Percentiles rank a stretch among this genome's conserved stretches.
These are phyloP conservation scores for Aporophyla lueneburgensis DNA, from an alignment of 2,888 invertebrate genomes.

Conservation along the genomic window DNA sequence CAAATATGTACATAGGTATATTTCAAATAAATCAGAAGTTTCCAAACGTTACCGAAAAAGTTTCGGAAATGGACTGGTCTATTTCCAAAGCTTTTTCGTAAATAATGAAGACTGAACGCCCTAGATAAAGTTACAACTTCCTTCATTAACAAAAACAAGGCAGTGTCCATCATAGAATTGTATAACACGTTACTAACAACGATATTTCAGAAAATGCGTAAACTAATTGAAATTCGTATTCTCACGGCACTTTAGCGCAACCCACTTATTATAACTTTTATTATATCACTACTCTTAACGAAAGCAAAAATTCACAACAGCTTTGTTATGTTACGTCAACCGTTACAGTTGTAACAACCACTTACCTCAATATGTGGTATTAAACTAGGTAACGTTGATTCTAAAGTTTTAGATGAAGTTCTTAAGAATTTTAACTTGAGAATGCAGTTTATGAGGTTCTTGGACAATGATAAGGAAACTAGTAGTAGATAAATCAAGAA, in stretches of 20 bases:
- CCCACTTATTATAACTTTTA: constrained; percentile 60
- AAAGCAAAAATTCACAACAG: constrained; percentile 64
- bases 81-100: too few relatives aligned
- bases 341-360: constrained; percentile 46
- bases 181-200: constrained; percentile 49
- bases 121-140: constrained; percentile 47
- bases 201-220: constrained; percentile 55
- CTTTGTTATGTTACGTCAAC: constrained; percentile 61
- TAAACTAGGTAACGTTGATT: constrained; percentile 33
- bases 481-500: background rate
- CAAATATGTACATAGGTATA: background rate
- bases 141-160: constrained; percentile 50
- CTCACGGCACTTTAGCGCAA: constrained; percentile 66
- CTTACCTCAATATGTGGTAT: constrained; percentile 55
- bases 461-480: background rate
- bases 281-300: constrained; percentile 65
- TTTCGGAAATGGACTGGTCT: constrained; percentile 1
- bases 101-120: constrained; percentile 38
- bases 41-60: background rate
- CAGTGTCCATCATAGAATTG: constrained; percentile 49
- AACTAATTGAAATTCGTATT: constrained; percentile 62
- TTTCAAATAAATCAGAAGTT: background rate
- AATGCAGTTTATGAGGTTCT: background rate
- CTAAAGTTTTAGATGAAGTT: constrained; percentile 24
- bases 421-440: background rate